Base-by-base conservation (phyloP, 1,140 invertebrate species). In the Adelges cooleyi region DNA sequence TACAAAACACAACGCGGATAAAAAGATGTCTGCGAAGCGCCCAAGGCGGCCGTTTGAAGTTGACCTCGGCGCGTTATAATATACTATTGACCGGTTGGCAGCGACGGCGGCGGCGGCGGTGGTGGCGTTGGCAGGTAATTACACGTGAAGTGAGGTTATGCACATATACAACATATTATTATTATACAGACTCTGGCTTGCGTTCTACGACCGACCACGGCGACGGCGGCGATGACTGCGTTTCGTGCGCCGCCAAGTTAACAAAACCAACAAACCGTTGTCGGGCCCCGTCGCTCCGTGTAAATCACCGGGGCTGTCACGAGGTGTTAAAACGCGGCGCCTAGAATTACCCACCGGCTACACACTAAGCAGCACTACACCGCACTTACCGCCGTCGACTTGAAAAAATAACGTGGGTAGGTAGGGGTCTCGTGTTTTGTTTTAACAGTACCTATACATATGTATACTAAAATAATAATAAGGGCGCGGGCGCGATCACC, bases 61-160 rank as follows among this genome's bases (percentile, higher is more conserved):
- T 42, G 53, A 62, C 56, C 56, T 62, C 56, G 56, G n/a, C 42
- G 56, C 23, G 42, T 48, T 62, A 29, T 48, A 33, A 33, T 62
- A n/a, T 59, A 59, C 42, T 59, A 59, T 62, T 62, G 56, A 62
- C 56, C 56, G 56, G 56, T 46, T 29, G 42, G 38, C 54, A 13
- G 53, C 38, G 33, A 29, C 50, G 27, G 38, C 23, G n/a, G n/a
- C n/a, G n/a, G n/a, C n/a, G 15, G 53, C n/a, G 38, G 22, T 18
- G 38, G n/a, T n/a, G n/a, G n/a, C n/a, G n/a, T n/a, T n/a, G n/a
- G n/a, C 29, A 33, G n/a, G 18, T 62, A 48, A 62, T 48, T 33
- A 48, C 56, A 17, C 23, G 25, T 42, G 38, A 59, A 59, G 54
- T 59, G 54, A 59, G 54, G 54, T 59, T 56, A 40, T 54, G 51